A percentile compares a stretch with the other conserved stretches of the same genome.
These are phyloP conservation scores for Epistrophe eligans DNA, from an alignment of 2,888 invertebrate genomes.

Conservation along the genomic window DNA sequence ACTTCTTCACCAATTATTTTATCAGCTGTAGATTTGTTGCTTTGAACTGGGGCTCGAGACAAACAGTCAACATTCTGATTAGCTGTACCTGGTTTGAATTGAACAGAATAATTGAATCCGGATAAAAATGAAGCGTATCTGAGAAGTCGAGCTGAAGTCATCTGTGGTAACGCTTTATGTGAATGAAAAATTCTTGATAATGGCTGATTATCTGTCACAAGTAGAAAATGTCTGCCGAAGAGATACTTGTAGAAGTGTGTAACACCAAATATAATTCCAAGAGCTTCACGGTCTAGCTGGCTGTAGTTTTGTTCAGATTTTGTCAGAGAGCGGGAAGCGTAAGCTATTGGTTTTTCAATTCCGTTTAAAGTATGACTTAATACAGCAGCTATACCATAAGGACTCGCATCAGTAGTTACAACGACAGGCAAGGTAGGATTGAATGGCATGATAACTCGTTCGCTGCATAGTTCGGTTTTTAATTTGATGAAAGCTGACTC, in stretches of 20 bases:
- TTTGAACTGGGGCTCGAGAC: too few species aligned
- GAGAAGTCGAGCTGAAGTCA: too few species aligned
- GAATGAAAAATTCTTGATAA: too few species aligned
- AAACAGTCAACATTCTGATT: too few species aligned
- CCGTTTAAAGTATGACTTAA: not conserved
- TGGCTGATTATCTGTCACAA: not conserved
- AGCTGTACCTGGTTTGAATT: too few species aligned
- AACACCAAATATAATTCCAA: not conserved
- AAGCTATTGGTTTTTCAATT: not conserved
- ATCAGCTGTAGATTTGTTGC: too few species aligned
- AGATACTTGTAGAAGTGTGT: not conserved
- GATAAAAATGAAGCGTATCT: too few species aligned
- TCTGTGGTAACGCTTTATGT: too few species aligned
- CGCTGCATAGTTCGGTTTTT: not conserved
- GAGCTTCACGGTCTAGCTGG: not conserved
- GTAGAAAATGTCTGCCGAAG: not conserved
- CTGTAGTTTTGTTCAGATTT: not conserved
- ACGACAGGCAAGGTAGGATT: not conserved
- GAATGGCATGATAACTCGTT: not conserved
- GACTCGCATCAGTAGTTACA: not conserved
- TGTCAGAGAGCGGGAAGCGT: not conserved
- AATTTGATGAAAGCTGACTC: not conserved
- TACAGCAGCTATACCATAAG: not conserved
- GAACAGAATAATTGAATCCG: too few species aligned
- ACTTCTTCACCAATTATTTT: too few species aligned